phyloP scores from a whole-genome alignment of 2,888 invertebrate species.

The Myathropa florea region DNA sequence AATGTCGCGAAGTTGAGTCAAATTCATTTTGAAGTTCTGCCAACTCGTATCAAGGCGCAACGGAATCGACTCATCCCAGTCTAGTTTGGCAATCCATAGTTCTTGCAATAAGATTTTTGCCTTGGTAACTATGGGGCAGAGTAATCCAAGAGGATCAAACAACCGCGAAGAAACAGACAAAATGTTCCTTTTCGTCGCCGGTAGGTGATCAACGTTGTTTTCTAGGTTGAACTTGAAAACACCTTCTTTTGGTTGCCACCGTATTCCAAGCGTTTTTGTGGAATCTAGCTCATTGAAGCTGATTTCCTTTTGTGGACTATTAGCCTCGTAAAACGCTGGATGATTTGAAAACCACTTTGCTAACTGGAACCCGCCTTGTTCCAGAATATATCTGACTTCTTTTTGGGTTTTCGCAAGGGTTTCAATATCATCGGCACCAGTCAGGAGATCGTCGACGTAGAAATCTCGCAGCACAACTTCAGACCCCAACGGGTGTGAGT shows the following conservation, averaged over 20 bases:
- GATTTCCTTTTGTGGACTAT: constrained; percentile 9
- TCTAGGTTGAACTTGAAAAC: background rate
- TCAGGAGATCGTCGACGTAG: constrained; percentile 61
- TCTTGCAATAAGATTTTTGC: constrained; percentile 53
- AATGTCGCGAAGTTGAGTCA: constrained; percentile 16
- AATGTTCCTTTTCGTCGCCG: background rate
- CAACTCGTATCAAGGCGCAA: constrained; percentile 30
- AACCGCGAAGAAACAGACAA: constrained; percentile 23
- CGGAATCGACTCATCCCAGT: constrained; percentile 58
- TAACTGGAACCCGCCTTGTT: background rate
- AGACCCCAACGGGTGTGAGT: constrained; percentile 24
- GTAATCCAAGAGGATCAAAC: constrained; percentile 45
- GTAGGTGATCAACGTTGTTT: background rate
- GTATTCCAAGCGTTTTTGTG: constrained; percentile 43
- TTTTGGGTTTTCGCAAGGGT: background rate
- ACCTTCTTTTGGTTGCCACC: constrained; percentile 10
- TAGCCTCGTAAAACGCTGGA: background rate
- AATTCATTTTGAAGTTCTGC: constrained; percentile 25
- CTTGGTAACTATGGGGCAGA: constrained; percentile 42
- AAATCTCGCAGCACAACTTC: constrained; percentile 33
- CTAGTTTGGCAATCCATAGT: background rate
- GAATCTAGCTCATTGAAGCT: constrained; percentile 5
- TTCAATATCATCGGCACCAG: constrained; percentile 16
- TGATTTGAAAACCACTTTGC: constrained; percentile 12
- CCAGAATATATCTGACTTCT: background rate